phyloP scores from a whole-genome alignment of 2,797 vertebrate species.

The Macropodus opercularis region DNA sequence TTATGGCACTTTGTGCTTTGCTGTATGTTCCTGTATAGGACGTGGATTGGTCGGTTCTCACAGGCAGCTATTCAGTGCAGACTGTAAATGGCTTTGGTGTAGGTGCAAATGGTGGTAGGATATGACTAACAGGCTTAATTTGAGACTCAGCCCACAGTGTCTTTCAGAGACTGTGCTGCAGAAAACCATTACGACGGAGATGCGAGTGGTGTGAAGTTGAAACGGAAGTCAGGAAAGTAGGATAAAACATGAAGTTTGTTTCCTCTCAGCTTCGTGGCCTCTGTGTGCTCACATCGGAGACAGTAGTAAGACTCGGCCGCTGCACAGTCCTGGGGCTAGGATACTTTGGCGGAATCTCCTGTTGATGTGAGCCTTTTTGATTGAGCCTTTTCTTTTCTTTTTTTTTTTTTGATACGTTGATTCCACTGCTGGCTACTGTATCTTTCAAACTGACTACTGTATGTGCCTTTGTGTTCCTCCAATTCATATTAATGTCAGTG shows the following conservation, averaged over 20 bases:
- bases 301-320: constrained; percentile 24
- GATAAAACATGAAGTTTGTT: constrained; percentile 33
- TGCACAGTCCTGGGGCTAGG: constrained; percentile 35
- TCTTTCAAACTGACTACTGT: constrained; percentile 51
- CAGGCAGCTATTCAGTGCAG: constrained; percentile 24
- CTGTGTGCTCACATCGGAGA: constrained; percentile 33
- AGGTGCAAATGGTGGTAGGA: constrained; percentile 35
- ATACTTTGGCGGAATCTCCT: constrained; percentile 50
- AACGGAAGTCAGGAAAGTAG: constrained; percentile 61
- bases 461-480: constrained; percentile 51
- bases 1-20: constrained; percentile 30
- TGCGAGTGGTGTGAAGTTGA: constrained; percentile 53
- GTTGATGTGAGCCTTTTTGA: constrained; percentile 58
- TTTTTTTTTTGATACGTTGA: constrained; percentile 57
- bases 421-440: constrained; percentile 51
- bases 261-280: constrained; percentile 16
- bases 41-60: constrained; percentile 2
- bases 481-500: constrained; percentile 57
- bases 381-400: constrained; percentile 52
- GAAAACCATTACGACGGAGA: constrained; percentile 49
- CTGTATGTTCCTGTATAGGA: constrained; percentile 36
- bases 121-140: constrained; percentile 59
- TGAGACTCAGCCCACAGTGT: constrained; percentile 41
- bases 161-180: constrained; percentile 35
- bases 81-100: constrained; percentile 27